Evolutionary conservation across 1,140 invertebrate species (phyloP).

Genomic region (Thaumatotibia leucotreta): DNA sequence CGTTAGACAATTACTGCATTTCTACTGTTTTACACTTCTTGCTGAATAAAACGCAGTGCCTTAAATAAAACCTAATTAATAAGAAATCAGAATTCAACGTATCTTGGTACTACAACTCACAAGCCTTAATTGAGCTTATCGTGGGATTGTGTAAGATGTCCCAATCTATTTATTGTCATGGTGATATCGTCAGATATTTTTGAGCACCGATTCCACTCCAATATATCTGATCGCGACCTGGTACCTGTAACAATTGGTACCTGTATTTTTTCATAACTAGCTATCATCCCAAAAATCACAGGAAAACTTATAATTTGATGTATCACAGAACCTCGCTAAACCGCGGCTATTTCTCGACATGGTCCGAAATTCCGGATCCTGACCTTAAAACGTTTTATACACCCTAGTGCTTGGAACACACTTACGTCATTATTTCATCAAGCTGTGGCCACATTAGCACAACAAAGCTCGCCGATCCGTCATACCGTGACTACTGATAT

Average conservation of each 20-base stretch:
- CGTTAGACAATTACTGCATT: not conserved
- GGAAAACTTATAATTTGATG: not conserved
- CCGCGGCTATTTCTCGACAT: not conserved
- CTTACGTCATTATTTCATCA: not conserved
- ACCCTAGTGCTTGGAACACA: not conserved
- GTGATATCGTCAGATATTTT: too few species aligned
- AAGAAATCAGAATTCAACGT: too few species aligned
- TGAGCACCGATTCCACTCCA: too few species aligned
- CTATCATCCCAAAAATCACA: not conserved
- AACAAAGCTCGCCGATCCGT: conserved; percentile 68
- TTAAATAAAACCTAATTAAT: too few species aligned
- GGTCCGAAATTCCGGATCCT: not conserved
- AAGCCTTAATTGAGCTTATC: too few species aligned
- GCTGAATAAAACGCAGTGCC: too few species aligned
- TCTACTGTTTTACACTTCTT: not conserved
- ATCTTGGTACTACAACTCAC: too few species aligned
- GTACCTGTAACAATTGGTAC: too few species aligned
- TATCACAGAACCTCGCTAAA: not conserved
- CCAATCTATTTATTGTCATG: too few species aligned
- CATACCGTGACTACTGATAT: conserved; percentile 72
- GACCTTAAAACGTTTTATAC: not conserved
- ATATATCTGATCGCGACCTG: too few species aligned
- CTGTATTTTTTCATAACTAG: not conserved
- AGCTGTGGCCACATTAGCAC: conserved; percentile 51
- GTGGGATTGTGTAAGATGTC: too few species aligned